Evolutionary conservation across 92 coral and sea anemone genomes (phyloP).

Genomic region (Montipora capitata): DNA sequence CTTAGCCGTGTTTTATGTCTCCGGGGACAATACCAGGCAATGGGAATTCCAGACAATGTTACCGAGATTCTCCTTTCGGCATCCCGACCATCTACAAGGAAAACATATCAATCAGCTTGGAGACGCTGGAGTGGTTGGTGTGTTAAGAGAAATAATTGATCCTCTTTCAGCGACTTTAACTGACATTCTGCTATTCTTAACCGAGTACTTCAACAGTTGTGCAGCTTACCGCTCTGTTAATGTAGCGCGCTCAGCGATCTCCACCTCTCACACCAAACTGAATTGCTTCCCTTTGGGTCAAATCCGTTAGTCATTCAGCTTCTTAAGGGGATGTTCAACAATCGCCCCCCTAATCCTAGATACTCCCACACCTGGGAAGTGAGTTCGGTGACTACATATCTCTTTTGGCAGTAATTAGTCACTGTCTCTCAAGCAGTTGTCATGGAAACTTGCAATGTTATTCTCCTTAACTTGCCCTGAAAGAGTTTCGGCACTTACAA

Average conservation of each 20-base stretch:
- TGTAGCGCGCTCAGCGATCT: too few relatives aligned
- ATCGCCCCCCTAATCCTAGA: background rate
- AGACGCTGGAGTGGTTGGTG: too few relatives aligned
- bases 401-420: background rate
- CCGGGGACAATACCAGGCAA: too few relatives aligned
- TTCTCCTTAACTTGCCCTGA: background rate
- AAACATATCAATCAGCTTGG: too few relatives aligned
- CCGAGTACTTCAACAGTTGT: too few relatives aligned
- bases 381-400: background rate
- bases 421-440: background rate
- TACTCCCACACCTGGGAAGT: background rate
- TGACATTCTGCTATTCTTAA: too few relatives aligned
- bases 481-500: too few relatives aligned
- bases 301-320: too few relatives aligned
- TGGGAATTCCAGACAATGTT: slow-evolving; percentile 43
- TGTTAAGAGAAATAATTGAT: slow-evolving; percentile 53
- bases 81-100: slow-evolving; percentile 49
- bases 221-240: too few relatives aligned
- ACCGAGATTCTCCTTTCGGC: slow-evolving; percentile 63
- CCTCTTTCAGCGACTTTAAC: slow-evolving; percentile 36
- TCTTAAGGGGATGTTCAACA: background rate
- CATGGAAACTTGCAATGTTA: background rate
- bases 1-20: too few relatives aligned
- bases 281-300: too few relatives aligned
- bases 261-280: background rate